These are phyloP conservation scores for Crotalus viridis DNA, from an alignment of 2,113 vertebrate species.

Conservation along the genomic window DNA sequence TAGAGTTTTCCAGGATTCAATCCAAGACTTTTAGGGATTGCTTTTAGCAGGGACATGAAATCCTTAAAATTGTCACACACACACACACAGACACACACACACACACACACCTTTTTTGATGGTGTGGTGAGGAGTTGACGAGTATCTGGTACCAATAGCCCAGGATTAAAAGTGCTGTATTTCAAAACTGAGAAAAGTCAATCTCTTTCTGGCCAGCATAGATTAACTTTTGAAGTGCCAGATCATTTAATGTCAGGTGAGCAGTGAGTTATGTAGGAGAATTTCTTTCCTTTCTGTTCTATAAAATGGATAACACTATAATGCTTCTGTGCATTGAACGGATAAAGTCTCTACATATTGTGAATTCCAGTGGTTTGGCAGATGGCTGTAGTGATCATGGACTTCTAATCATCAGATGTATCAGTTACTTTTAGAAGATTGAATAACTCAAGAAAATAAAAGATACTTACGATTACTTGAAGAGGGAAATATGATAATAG, in stretches of 20 bases:
- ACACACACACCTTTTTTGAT: neutral
- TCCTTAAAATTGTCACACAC: neutral
- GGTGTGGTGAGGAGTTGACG: neutral
- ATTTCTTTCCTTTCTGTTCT: neutral
- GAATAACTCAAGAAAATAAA: neutral
- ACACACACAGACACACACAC: no score
- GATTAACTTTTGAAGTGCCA: slow-evolving; percentile 12
- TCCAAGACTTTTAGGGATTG: neutral
- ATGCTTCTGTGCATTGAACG: neutral
- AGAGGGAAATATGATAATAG: slow-evolving; percentile 22
- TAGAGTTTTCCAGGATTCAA: neutral
- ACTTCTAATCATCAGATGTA: slow-evolving; percentile 8
- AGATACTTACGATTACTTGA: slow-evolving; percentile 14
- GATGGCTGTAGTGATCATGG: neutral
- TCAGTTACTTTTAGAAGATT: slow-evolving; percentile 32
- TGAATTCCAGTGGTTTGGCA: neutral
- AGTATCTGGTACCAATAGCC: neutral
- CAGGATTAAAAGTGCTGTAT: neutral
- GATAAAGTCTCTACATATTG: neutral
- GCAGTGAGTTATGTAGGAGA: neutral
- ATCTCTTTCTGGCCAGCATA: neutral
- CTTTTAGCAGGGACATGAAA: neutral
- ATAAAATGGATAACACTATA: neutral
- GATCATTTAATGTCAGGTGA: neutral
- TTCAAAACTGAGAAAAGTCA: neutral